Evolutionary conservation across 2,888 invertebrate genomes (phyloP).

Genomic region (Caenorhabditis becei): DNA sequence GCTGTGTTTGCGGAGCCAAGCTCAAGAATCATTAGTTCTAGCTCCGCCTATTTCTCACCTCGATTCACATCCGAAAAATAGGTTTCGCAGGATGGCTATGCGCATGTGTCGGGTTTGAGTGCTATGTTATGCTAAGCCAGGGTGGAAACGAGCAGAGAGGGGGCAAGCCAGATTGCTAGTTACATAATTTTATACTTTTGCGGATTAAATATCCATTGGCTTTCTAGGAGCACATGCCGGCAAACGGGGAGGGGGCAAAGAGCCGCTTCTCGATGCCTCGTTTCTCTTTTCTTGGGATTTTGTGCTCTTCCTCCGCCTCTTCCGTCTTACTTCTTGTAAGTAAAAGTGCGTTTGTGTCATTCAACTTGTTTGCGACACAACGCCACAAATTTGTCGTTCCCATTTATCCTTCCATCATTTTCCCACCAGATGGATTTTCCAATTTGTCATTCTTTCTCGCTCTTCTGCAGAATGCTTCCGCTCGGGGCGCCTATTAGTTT

Average conservation of each 20-base stretch:
- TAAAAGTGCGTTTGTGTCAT: slow-evolving; percentile 14
- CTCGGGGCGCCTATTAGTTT: slow-evolving; percentile 22
- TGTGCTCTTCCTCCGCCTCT: slow-evolving; percentile 33
- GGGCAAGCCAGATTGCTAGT: slow-evolving; percentile 48
- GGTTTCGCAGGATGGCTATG: slow-evolving; percentile 29
- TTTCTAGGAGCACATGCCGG: slow-evolving; percentile 53
- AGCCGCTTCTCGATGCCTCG: slow-evolving; percentile 48
- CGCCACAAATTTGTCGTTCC: slow-evolving; percentile 4
- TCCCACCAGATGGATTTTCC: slow-evolving; percentile 29
- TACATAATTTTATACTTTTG: slow-evolving; percentile 67
- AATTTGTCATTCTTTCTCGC: slow-evolving; percentile 22
- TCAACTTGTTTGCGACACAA: slow-evolving; percentile 7
- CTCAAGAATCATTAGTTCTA: not conserved
- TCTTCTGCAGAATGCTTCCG: slow-evolving; percentile 3
- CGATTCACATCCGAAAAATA: not conserved
- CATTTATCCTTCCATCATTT: not conserved
- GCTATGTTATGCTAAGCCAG: slow-evolving; percentile 17
- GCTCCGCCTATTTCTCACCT: slow-evolving; percentile 36
- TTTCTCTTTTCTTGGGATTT: slow-evolving; percentile 52
- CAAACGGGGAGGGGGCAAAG: slow-evolving; percentile 44
- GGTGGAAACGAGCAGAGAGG: not conserved
- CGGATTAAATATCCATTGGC: slow-evolving; percentile 66
- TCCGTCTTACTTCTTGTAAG: slow-evolving; percentile 18
- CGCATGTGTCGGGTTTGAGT: slow-evolving; percentile 17
- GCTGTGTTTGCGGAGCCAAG: not conserved